Evolutionary conservation across 2,888 invertebrate species (phyloP).

Genomic region (Zonitis immaculata): DNA sequence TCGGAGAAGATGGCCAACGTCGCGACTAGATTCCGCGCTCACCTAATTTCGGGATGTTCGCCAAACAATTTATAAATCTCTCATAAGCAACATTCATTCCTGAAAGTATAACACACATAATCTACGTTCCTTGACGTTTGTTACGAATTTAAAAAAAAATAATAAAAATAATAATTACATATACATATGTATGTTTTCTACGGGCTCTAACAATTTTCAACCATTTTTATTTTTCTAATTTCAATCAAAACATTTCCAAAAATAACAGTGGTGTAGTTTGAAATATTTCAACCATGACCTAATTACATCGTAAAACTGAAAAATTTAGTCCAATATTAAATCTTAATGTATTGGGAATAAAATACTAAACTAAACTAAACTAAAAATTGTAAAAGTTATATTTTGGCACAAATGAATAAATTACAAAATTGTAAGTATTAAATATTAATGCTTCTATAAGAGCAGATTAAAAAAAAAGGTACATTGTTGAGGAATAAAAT

Average conservation of each 20-base stretch:
- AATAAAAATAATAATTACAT: no score
- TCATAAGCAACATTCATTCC: conserved; percentile 24
- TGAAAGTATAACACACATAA: conserved; percentile 12
- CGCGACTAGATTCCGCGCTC: conserved; percentile 31
- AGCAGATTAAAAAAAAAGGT: conserved; percentile 10
- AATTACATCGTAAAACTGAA: no score
- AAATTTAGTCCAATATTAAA: no score
- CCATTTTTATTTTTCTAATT: no score
- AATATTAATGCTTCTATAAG: conserved; percentile 14
- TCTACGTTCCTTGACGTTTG: not conserved
- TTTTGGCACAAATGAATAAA: conserved; percentile 36
- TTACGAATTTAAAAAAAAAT: not conserved
- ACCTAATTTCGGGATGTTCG: conserved; percentile 34
- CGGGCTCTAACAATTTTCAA: no score
- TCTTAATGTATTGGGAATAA: no score
- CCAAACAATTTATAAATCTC: conserved; percentile 35
- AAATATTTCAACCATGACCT: not conserved
- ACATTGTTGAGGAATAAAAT: conserved; percentile 11
- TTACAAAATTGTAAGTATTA: conserved; percentile 18
- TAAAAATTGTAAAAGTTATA: conserved; percentile 27
- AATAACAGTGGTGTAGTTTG: not conserved
- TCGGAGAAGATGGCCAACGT: conserved; percentile 28
- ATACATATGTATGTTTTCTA: no score
- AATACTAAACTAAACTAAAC: no score
- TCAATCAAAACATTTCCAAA: not conserved